These are phyloP conservation scores for Microctonus hyperodae DNA, from an alignment of 2,888 invertebrate genomes.

Conservation along the genomic window DNA sequence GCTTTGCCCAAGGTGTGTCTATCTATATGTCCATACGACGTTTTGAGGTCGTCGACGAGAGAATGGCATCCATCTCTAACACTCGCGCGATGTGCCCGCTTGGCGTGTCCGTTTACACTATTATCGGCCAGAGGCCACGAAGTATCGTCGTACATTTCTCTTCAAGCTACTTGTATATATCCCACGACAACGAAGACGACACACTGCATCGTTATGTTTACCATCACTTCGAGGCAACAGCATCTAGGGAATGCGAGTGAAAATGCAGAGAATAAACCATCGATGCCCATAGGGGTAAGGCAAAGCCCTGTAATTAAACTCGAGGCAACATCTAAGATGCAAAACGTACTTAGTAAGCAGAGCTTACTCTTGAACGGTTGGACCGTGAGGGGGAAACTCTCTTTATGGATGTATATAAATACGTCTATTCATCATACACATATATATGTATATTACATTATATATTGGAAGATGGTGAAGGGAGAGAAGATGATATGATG, in stretches of 20 bases:
- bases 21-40: slow-evolving; percentile 19
- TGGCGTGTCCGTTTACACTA: slow-evolving; percentile 44
- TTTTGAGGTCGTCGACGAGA: slow-evolving; percentile 32
- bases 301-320: slow-evolving; percentile 59
- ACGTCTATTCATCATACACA: background rate
- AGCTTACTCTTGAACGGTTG: slow-evolving; percentile 46
- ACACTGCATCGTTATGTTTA: slow-evolving; percentile 5
- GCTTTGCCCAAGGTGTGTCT: slow-evolving; percentile 30
- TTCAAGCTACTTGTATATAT: background rate
- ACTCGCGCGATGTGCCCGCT: slow-evolving; percentile 35
- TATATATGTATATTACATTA: background rate
- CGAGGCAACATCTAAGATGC: slow-evolving; percentile 58
- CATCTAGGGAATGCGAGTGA: slow-evolving; percentile 11
- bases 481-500: slow-evolving; percentile 19
- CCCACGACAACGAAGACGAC: slow-evolving; percentile 18
- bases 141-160: slow-evolving; percentile 26
- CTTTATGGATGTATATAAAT: background rate
- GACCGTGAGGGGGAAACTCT: slow-evolving; percentile 26
- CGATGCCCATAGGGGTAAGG: slow-evolving; percentile 34
- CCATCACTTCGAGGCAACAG: slow-evolving; percentile 15
- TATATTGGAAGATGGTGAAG: background rate
- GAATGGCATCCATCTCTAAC: slow-evolving; percentile 39
- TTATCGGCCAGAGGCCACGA: slow-evolving; percentile 38
- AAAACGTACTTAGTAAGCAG: slow-evolving; percentile 59
- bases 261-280: slow-evolving; percentile 17